Conservation (phyloP, 2,888 invertebrate genomes). For the Diplazon laetatorius region DNA sequence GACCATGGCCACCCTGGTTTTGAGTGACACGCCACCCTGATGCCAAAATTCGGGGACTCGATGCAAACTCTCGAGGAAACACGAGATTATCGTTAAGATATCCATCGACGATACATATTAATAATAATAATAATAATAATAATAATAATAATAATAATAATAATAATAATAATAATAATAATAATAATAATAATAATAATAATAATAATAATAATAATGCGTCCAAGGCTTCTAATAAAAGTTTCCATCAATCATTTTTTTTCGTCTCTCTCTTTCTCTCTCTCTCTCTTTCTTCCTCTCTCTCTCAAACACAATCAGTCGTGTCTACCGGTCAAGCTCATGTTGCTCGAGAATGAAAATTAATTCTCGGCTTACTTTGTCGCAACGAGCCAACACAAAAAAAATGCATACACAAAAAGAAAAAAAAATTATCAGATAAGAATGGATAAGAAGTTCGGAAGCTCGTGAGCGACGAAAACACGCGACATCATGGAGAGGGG, state of each 20-base stretch:
- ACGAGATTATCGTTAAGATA: constrained; percentile 11
- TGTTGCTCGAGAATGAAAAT: constrained; percentile 37
- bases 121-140: background rate
- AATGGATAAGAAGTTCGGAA: background rate
- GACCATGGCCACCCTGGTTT: too few relatives aligned
- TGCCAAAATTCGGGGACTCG: background rate
- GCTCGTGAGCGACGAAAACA: constrained; percentile 49
- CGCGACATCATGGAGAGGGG: constrained; percentile 30
- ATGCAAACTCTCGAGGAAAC: constrained; percentile 12
- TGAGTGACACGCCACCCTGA: constrained; percentile 6
- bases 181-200: background rate
- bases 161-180: too few relatives aligned
- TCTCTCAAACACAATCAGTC: background rate
- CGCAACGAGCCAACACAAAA: constrained; percentile 10
- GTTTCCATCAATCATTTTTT: constrained; percentile 3
- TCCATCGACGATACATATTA: constrained; percentile 7
- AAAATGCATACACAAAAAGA: too few relatives aligned
- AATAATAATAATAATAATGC: too few relatives aligned
- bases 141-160: too few relatives aligned
- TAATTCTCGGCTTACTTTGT: constrained; percentile 31
- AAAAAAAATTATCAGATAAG: background rate
- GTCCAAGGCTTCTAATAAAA: background rate
- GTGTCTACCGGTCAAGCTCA: background rate
- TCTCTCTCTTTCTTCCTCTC: too few relatives aligned
- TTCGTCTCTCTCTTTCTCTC: too few relatives aligned